phyloP scores from a whole-genome alignment of 1,140 invertebrate species.

The Drosophila gunungcola region DNA sequence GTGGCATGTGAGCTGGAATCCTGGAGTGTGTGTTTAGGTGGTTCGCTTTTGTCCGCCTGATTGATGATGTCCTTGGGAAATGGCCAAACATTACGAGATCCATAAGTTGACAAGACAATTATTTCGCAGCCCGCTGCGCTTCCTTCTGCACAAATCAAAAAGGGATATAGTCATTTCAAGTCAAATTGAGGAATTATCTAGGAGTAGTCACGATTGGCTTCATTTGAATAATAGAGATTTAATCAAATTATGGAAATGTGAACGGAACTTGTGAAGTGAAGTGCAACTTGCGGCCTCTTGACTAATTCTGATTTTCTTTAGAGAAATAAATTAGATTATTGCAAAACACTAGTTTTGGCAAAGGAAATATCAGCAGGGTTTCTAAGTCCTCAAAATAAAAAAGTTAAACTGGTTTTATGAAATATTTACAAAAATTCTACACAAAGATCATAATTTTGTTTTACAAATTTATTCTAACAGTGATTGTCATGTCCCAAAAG shows the following conservation, averaged over 20 bases:
- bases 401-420: too few species aligned
- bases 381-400: not conserved
- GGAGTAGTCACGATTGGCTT: conserved; percentile 13
- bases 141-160: not conserved
- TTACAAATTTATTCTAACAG: too few species aligned
- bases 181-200: conserved; percentile 32
- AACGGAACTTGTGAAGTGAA: not conserved
- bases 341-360: not conserved
- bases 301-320: not conserved
- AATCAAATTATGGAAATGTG: conserved; percentile 3
- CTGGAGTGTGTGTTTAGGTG: conserved; percentile 12
- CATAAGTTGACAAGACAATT: conserved; percentile 56
- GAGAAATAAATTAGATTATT: too few species aligned
- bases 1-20: conserved; percentile 20
- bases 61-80: conserved; percentile 43
- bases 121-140: conserved; percentile 24
- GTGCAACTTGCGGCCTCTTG: not conserved
- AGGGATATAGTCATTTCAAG: conserved; percentile 2
- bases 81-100: conserved; percentile 46
- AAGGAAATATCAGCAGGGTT: not conserved
- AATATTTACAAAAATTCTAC: too few species aligned
- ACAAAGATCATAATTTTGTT: too few species aligned
- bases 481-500: too few species aligned
- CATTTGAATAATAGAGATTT: conserved; percentile 10
- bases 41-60: conserved; percentile 22